Evolutionary conservation across 2,113 vertebrate genomes (phyloP).

Genomic region (Pimephales promelas): DNA sequence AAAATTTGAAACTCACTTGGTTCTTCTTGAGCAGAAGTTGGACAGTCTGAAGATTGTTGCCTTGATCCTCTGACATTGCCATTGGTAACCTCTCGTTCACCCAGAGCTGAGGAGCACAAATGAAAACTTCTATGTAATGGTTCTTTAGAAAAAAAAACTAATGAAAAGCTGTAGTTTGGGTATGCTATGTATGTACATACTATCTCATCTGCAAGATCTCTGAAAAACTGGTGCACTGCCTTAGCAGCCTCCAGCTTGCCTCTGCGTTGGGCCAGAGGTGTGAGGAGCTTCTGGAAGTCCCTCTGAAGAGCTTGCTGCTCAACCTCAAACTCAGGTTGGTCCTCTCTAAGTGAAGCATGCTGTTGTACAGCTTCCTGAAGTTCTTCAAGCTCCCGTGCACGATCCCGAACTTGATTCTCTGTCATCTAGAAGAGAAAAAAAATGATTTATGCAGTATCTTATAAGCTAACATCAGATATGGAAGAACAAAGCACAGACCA

Average conservation of each 20-base stretch:
- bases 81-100: slow-evolving; percentile 89
- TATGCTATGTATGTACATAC: slow-evolving; percentile 69
- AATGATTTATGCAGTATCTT: neutral
- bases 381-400: slow-evolving; percentile 85
- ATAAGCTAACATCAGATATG: neutral
- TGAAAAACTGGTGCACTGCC: slow-evolving; percentile 85
- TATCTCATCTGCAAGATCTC: slow-evolving; percentile 90
- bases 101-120: slow-evolving; percentile 81
- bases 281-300: slow-evolving; percentile 83
- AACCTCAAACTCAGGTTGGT: slow-evolving; percentile 71
- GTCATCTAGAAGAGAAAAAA: slow-evolving; percentile 73
- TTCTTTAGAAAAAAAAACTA: neutral
- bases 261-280: slow-evolving; percentile 81
- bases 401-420: slow-evolving; percentile 88
- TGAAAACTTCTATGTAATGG: neutral
- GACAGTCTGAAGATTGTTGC: slow-evolving; percentile 87
- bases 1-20: slow-evolving; percentile 76
- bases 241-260: slow-evolving; percentile 84
- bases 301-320: slow-evolving; percentile 79
- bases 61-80: slow-evolving; percentile 83
- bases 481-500: neutral
- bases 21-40: slow-evolving; percentile 93
- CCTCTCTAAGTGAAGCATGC: slow-evolving; percentile 68
- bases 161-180: neutral
- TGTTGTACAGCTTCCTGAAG: slow-evolving; percentile 77